A percentile compares a stretch with the other conserved stretches of the same genome.
These are phyloP conservation scores for Empis stercorea DNA, from an alignment of 2,888 invertebrate species.

Conservation along the genomic window DNA sequence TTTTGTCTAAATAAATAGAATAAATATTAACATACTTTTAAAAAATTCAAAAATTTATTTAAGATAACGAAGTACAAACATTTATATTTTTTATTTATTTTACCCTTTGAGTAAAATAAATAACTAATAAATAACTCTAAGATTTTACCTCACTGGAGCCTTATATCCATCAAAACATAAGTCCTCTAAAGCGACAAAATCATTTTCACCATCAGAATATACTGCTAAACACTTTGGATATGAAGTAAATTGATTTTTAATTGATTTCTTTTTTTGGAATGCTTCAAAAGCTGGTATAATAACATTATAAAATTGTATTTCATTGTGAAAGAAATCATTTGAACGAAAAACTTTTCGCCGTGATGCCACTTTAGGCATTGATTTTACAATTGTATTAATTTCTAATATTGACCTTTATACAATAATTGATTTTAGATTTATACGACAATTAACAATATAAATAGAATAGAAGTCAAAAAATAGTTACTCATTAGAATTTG, in stretches of 20 bases:
- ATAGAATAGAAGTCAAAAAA: too few species aligned
- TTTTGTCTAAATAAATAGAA: slow-evolving; percentile 33
- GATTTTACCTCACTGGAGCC: slow-evolving; percentile 31
- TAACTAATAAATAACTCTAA: too few species aligned
- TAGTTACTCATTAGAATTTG: slow-evolving; percentile 18
- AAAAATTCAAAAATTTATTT: neutral
- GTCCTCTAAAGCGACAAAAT: slow-evolving; percentile 45
- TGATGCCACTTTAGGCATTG: slow-evolving; percentile 49
- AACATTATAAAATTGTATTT: slow-evolving; percentile 49
- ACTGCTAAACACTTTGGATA: slow-evolving; percentile 39
- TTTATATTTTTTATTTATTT: neutral
- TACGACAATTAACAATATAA: neutral
- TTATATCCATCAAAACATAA: slow-evolving; percentile 37
- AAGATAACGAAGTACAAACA: neutral
- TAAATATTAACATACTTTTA: neutral
- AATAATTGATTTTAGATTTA: neutral
- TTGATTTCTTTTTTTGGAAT: slow-evolving; percentile 23
- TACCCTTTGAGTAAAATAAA: neutral
- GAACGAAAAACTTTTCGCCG: slow-evolving; percentile 51
- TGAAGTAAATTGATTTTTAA: slow-evolving; percentile 40
- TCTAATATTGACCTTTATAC: slow-evolving; percentile 19
- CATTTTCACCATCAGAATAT: slow-evolving; percentile 41
- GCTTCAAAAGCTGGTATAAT: slow-evolving; percentile 28
- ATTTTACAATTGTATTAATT: slow-evolving; percentile 49
- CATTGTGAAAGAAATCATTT: slow-evolving; percentile 55